These are phyloP conservation scores for Tapera naevia DNA, from an alignment of 2,797 vertebrate species.

Conservation along the genomic window DNA sequence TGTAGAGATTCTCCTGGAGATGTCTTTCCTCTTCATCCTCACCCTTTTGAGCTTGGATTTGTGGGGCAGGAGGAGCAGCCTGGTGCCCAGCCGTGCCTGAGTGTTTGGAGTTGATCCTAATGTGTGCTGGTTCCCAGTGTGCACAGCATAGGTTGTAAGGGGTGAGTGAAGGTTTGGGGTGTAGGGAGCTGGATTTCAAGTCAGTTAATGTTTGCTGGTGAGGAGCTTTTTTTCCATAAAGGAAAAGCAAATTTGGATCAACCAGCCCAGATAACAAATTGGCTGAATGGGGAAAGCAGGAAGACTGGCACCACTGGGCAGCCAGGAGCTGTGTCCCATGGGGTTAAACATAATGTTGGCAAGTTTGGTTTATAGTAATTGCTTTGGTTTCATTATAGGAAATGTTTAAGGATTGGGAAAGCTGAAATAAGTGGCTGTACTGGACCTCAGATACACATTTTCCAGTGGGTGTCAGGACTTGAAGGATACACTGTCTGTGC, in stretches of 20 bases:
- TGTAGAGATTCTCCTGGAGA: background rate
- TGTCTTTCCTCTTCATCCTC: fast-evolving
- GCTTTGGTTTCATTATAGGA: background rate
- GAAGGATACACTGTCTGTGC: background rate
- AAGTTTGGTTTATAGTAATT: background rate
- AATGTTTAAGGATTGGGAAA: background rate
- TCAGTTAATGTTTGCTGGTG: background rate
- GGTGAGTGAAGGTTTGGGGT: background rate
- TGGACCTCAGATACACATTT: background rate
- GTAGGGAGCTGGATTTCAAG: background rate
- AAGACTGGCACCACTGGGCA: background rate
- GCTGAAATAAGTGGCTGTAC: background rate
- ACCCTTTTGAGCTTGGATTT: background rate
- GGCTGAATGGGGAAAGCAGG: background rate
- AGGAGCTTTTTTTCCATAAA: background rate
- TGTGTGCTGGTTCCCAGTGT: background rate
- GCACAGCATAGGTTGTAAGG: fast-evolving
- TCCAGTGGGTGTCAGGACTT: background rate
- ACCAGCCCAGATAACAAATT: background rate
- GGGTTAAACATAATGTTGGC: background rate
- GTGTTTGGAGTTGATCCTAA: fast-evolving
- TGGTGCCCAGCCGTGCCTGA: fast-evolving
- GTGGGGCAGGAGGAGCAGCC: background rate
- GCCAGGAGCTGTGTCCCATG: background rate
- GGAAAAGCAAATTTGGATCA: background rate